Conservation (phyloP, 2,797 vertebrate species). For the Bryconaethiops microstoma region DNA sequence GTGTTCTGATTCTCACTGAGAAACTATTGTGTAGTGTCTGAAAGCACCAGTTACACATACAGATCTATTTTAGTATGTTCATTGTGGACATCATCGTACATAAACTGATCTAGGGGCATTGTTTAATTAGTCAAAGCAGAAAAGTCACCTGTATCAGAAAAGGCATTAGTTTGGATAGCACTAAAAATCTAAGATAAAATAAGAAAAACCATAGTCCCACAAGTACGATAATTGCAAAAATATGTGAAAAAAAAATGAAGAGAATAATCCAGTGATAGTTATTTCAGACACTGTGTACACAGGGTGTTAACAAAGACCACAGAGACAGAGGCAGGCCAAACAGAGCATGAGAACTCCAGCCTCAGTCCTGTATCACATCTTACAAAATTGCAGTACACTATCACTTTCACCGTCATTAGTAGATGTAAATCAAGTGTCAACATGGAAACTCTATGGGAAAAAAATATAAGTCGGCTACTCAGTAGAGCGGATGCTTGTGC, state of each 20-base stretch:
- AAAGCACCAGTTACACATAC: no score
- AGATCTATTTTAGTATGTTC: no score
- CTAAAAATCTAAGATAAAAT: no score
- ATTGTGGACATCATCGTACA: no score
- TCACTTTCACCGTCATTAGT: neutral
- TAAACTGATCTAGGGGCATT: no score
- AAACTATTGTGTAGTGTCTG: no score
- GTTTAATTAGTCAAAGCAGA: neutral
- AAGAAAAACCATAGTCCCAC: no score
- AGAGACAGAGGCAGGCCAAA: slow-evolving; percentile 46
- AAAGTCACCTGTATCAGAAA: neutral
- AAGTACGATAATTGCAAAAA: no score
- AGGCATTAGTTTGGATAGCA: neutral
- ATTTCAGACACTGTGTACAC: slow-evolving; percentile 51
- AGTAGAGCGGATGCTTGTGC: no score
- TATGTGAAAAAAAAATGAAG: neutral
- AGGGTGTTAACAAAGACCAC: slow-evolving; percentile 54
- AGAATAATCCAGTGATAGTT: slow-evolving; percentile 17
- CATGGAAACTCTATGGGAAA: neutral
- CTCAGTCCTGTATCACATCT: slow-evolving; percentile 11
- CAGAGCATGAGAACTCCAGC: slow-evolving; percentile 51
- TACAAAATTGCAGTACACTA: slow-evolving; percentile 9
- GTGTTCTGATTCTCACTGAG: no score
- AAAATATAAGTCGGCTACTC: neutral
- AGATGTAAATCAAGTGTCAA: neutral